These are phyloP conservation scores for Protonemura montana DNA, from an alignment of 2,888 invertebrate genomes.

Conservation along the genomic window DNA sequence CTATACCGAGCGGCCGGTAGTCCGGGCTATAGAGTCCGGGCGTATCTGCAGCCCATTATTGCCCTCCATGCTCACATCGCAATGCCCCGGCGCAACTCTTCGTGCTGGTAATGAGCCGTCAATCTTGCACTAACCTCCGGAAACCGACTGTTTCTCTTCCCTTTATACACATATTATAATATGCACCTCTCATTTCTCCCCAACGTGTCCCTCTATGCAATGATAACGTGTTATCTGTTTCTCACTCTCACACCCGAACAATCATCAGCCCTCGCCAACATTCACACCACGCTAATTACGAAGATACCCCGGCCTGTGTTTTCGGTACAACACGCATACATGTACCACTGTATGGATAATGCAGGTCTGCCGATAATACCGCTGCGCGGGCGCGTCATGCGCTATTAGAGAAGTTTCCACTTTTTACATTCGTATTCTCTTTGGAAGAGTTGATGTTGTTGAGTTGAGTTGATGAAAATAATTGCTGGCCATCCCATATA, in stretches of 20 bases:
- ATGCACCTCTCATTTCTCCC: neutral
- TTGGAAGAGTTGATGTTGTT: neutral
- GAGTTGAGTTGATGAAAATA: slow-evolving; percentile 7
- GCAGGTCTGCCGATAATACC: neutral
- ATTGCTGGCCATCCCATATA: neutral
- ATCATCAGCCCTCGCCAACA: neutral
- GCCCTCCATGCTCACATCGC: no score
- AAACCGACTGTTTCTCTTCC: slow-evolving; percentile 40
- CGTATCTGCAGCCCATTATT: no score
- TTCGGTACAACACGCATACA: neutral
- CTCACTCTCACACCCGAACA: slow-evolving; percentile 15
- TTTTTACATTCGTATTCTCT: neutral
- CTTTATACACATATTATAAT: slow-evolving; percentile 24
- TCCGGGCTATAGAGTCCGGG: no score
- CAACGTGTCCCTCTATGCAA: neutral
- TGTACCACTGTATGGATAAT: neutral
- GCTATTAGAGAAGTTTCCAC: neutral
- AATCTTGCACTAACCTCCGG: slow-evolving; percentile 39
- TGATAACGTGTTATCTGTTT: slow-evolving; percentile 15
- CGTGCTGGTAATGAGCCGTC: slow-evolving; percentile 46
- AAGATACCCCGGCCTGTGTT: neutral
- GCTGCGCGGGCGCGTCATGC: neutral
- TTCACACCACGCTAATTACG: slow-evolving; percentile 23
- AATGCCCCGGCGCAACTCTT: neutral
- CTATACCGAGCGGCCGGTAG: no score